Percentiles rank a stretch among this genome's conserved stretches.
phyloP scores from a whole-genome alignment of 2,797 vertebrate species.

The Gobio occitaniae region DNA sequence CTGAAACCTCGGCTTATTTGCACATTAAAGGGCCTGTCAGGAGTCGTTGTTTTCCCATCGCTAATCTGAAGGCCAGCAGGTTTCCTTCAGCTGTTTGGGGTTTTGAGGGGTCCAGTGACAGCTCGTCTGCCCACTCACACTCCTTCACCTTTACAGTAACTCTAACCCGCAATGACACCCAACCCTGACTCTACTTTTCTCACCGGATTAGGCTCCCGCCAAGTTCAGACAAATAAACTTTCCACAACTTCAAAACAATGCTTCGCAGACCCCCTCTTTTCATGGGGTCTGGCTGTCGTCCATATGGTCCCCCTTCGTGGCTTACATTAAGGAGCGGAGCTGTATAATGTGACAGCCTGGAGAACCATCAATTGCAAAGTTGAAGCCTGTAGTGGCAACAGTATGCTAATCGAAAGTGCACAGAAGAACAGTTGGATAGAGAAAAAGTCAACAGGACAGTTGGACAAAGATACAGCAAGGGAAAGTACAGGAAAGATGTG shows the following conservation, averaged over 20 bases:
- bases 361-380: constrained; percentile 78
- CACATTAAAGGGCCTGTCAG: constrained; percentile 59
- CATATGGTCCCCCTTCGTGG: constrained; percentile 74
- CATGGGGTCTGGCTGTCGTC: constrained; percentile 69
- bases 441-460: constrained; percentile 38
- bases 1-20: constrained; percentile 49
- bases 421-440: constrained; percentile 53
- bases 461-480: constrained; percentile 54
- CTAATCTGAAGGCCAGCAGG: constrained; percentile 60
- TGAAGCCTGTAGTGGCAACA: constrained; percentile 69
- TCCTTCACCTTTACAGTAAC: constrained; percentile 53
- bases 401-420: constrained; percentile 73
- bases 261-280: constrained; percentile 60
- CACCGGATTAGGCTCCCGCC: constrained; percentile 55
- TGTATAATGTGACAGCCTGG: constrained; percentile 72
- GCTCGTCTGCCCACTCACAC: not conserved
- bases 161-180: constrained; percentile 61
- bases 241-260: constrained; percentile 72
- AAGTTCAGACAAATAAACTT: constrained; percentile 74
- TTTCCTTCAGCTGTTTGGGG: constrained; percentile 56
- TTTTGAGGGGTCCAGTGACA: constrained; percentile 47
- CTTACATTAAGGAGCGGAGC: constrained; percentile 70
- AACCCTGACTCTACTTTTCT: constrained; percentile 62
- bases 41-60: constrained; percentile 56
- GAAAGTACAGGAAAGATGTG: constrained; percentile 38